Evolutionary conservation across 1,140 invertebrate genomes (phyloP), one percentile per base, ranked within the genome.

Genomic region (Odontomachus brunneus): DNA sequence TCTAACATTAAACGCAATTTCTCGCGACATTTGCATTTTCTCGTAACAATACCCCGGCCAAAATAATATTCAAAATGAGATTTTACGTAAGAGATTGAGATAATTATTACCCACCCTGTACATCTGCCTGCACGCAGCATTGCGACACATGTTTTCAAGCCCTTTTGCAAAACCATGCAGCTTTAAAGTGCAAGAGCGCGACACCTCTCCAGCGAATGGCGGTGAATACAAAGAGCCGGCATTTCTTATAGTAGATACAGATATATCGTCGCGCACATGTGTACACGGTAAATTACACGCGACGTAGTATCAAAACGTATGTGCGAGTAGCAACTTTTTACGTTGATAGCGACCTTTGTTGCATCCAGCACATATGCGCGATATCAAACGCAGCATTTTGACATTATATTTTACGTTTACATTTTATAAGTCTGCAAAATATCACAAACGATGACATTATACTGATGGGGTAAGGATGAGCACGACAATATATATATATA

Each of bases 161-260:
- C 29, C 65, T 57, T 74, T 67, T 78, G 26, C 73, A 59, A 87
- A 83, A 78, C 71, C 55, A 76, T 73, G 66, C 59, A 55, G 66
- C 26, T 78, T 86, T 67, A 67, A 67, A 72, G 60, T n/a, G 69
- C 53, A 74, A 53, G 48, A 86, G 19, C 80, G 53, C 51, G 51
- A 24, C 57, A 11, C n/a, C 19, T 17, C 59, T 53, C 69, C 57
- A 14, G 12, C 59, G 51, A 76, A 72, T 65, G 57, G 84, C 59
- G 51, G 76, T 22, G 51, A 73, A 73, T 83, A 78, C 49, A 86
- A 83, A 78, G 81, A 60, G 12, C 49, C 29, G 22, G 26, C 63
- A 53, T 76, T 76, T 76, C 60, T 76, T 66, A 38, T 24, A 12
- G 29, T 24, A 12, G n/a, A 14, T 74, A 44, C 22, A 48, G 5